Evolutionary conservation across 2,888 invertebrate genomes (phyloP).

Genomic region (Parapristionchus giblindavisi): DNA sequence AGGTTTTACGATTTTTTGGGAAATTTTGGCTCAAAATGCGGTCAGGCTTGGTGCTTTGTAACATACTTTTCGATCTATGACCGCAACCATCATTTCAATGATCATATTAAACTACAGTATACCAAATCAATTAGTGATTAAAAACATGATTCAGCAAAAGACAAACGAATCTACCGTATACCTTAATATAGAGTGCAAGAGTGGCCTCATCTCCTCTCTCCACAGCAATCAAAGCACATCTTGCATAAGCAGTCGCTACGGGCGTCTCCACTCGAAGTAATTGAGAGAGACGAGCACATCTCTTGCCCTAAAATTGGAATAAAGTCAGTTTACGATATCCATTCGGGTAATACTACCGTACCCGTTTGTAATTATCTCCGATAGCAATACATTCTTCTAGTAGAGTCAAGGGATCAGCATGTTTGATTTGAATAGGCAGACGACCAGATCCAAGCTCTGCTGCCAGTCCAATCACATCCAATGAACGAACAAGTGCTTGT

Average conservation of each 20-base stretch:
- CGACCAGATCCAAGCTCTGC: slow-evolving; percentile 46
- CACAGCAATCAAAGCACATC: slow-evolving; percentile 52
- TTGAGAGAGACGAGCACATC: slow-evolving; percentile 47
- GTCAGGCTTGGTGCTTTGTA: too few relatives aligned
- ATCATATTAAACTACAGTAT: too few relatives aligned
- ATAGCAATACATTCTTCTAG: slow-evolving; percentile 50
- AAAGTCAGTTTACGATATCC: too few relatives aligned
- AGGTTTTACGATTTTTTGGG: too few relatives aligned
- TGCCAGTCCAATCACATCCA: slow-evolving; percentile 30
- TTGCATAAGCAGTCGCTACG: slow-evolving; percentile 51
- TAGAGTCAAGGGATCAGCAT: slow-evolving; percentile 45
- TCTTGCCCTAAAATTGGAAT: slow-evolving; percentile 42
- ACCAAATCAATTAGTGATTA: too few relatives aligned
- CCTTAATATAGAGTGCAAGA: slow-evolving; percentile 52
- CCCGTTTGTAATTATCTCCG: slow-evolving; percentile 52
- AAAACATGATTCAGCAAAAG: too few relatives aligned
- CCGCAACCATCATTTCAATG: too few relatives aligned
- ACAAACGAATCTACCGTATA: too few relatives aligned
- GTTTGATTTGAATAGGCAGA: slow-evolving; percentile 35
- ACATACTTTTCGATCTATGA: too few relatives aligned
- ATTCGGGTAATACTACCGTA: too few relatives aligned
- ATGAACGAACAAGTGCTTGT: neutral
- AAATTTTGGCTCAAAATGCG: too few relatives aligned
- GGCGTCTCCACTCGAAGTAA: slow-evolving; percentile 52
- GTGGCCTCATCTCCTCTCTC: slow-evolving; percentile 46